Base-by-base conservation (phyloP, 2,888 invertebrate genomes). In the Lissonota sp. region DNA sequence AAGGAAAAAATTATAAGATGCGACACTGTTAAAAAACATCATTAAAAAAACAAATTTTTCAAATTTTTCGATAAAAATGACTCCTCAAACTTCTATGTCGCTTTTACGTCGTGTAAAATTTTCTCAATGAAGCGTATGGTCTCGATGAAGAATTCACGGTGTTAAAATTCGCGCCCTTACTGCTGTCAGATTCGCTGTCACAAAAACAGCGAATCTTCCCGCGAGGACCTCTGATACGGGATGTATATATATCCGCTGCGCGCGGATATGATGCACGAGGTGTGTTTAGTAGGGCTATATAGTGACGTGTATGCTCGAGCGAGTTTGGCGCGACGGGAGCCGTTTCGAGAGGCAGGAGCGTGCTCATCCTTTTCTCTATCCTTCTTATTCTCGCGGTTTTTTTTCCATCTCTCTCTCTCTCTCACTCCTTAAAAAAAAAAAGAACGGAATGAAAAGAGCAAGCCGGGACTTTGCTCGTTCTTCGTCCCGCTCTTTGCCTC, bases 281-380 rank as follows among this genome's bases (percentile, higher is more conserved):
- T 92, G 92, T 91, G 91, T 92, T 92, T 91, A 91, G 90, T 89
- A 88, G 92, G 89, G 92, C 88, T 91, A 91, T 90, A 91, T 90
- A 90, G 90, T 90, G 91, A 91, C 89, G 90, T 86, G 69, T 62
- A 46, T 55, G 89, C 85, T 85, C 81, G 71, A 71, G 75, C 84
- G 83, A 82, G 73, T 84, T 83, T 70, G 69, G 84, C 91, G 86
- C 92, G 89, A 91, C 92, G 88, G 92, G 92, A 91, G 92, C 91
- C 88, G 89, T 89, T 91, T 87, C 86, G 87, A 85, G 87, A 75
- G 77, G 74, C 81, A 69, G 66, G 67, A 77, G 67, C 60, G 67
- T 53, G 44, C 67, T 57, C 64, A 44, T 75, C 69, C 49, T 39
- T 73, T 55, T 62, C 58, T 76, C 75, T 75, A 40, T 72, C 71